Evolutionary conservation across 2,888 invertebrate species (phyloP).

Genomic region (Melitaea athalia): DNA sequence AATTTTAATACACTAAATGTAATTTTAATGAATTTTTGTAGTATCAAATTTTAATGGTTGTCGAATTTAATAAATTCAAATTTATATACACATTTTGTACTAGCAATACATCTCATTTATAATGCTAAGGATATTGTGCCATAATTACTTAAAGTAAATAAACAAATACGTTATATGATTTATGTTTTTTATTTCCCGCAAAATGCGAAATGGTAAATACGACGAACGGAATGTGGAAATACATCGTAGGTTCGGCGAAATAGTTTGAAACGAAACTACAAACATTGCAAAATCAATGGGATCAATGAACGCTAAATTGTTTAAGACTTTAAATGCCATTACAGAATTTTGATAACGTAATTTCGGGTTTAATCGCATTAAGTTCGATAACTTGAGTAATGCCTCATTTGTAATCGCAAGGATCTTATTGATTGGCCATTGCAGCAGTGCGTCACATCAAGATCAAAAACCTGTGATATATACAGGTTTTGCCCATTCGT

Average conservation of each 20-base stretch:
- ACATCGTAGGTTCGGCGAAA: neutral
- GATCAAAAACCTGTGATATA: conserved; percentile 58
- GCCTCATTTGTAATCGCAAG: conserved; percentile 28
- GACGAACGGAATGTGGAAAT: neutral
- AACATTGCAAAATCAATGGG: conserved; percentile 29
- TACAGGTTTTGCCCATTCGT: conserved; percentile 50
- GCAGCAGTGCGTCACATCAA: conserved; percentile 50
- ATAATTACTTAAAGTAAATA: conserved; percentile 12
- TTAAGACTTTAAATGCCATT: conserved; percentile 27
- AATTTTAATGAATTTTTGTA: neutral
- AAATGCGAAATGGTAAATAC: neutral
- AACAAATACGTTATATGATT: neutral
- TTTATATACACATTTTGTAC: neutral
- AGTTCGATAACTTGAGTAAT: conserved; percentile 25
- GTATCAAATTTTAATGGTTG: neutral
- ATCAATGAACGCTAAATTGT: conserved; percentile 35
- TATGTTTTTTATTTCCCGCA: neutral
- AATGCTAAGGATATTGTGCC: conserved; percentile 5
- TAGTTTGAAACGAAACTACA: conserved; percentile 22
- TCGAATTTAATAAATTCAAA: neutral
- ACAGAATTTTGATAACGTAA: conserved; percentile 31
- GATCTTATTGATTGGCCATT: conserved; percentile 37
- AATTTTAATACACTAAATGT: neutral
- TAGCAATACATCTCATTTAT: neutral
- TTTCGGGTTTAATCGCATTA: conserved; percentile 30